Base-by-base conservation (phyloP, 1,140 invertebrate species). In the Musca domestica region DNA sequence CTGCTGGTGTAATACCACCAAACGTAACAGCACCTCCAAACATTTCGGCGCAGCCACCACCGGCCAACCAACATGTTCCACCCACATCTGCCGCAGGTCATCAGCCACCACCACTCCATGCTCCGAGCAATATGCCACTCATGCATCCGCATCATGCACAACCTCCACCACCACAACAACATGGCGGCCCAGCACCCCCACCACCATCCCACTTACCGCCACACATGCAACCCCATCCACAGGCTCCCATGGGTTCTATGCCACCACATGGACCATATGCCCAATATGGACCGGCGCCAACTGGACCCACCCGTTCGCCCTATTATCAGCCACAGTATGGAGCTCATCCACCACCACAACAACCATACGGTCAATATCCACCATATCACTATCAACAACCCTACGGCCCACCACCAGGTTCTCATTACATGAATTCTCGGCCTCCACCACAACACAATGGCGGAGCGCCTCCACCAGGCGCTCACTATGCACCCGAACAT, bases 261-360 rank as follows among this genome's bases (percentile, higher is more conserved):
- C 83, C 84, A 1, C 83, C 84, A 1, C 86, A 86, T 70, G 83
- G 77, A 19, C 73, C 74, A 3, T 77, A 82, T 69, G 77, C 72
- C 10, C 65, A 34, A 51, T 80, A 80, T 25, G 77, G 75, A 7
- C 75, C 74, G 2, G 74, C 76, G 2, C 74, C 76, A n/a, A 71
- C 75, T 15, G 80, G 87, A 49, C 87, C 87, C 2, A 87, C 86
- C 4, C 86, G 87, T 78, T 86, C 86, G 1, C 85, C 86, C 6
- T 88, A 89, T 70, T 88, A 89, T 71, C 85, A 87, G 20, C 88
- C 87, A 30, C 87, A 88, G 67, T 86, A 87, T 69, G 83, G 85
- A 0, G 86, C 86, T 27, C 86, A 87, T 74, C 86, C 86, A 68
- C 56, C 56, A 54, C 82, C 85, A 9, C 83, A 86, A 2, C 88